These are phyloP conservation scores for Heterochromis multidens DNA, from an alignment of 2,113 vertebrate genomes.

Conservation along the genomic window DNA sequence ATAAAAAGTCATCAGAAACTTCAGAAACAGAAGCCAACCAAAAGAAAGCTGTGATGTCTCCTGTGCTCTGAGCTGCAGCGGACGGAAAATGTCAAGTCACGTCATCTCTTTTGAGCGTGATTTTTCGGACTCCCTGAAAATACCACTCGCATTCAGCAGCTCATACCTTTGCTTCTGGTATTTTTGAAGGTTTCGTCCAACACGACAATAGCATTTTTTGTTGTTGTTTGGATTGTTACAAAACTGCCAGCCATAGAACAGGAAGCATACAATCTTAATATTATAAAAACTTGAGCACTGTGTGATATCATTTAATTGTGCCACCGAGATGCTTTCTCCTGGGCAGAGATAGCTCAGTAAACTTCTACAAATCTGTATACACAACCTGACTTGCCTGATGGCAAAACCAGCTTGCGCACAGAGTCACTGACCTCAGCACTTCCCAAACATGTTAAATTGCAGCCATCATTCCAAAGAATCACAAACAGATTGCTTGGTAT, in stretches of 20 bases:
- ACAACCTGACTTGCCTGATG: neutral
- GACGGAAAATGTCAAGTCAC: slow-evolving; percentile 15
- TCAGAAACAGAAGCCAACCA: neutral
- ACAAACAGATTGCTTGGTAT: neutral
- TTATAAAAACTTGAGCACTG: neutral
- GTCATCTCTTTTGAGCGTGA: slow-evolving; percentile 6
- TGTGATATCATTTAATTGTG: neutral
- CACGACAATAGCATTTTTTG: neutral
- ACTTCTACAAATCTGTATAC: neutral
- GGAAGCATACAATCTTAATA: neutral
- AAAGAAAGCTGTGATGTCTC: neutral
- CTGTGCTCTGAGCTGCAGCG: neutral
- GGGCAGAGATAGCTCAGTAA: neutral
- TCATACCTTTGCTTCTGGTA: neutral
- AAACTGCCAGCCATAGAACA: neutral
- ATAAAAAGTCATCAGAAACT: neutral
- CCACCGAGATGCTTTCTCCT: neutral
- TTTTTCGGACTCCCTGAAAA: neutral
- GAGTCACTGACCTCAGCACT: neutral
- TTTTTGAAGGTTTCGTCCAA: neutral
- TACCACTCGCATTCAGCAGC: neutral
- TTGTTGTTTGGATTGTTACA: neutral
- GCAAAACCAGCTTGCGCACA: neutral
- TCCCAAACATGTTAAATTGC: neutral
- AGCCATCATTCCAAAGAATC: neutral